phyloP scores from a whole-genome alignment of 2,888 invertebrate genomes.

The Autographa gamma region DNA sequence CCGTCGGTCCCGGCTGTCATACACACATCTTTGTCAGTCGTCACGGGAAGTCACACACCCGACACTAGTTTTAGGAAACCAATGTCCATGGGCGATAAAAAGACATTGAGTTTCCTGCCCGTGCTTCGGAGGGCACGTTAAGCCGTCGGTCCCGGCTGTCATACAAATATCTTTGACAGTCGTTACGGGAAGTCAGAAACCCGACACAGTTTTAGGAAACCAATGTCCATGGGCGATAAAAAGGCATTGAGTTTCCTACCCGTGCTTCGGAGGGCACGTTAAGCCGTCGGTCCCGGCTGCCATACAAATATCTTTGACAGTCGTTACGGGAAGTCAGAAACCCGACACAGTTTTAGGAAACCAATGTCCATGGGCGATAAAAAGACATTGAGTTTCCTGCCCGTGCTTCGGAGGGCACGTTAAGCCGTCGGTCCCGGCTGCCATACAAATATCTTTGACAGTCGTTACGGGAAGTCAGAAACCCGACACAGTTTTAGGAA shows the following conservation, averaged over 20 bases:
- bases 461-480: neutral
- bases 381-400: neutral
- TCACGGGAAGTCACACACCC: no score
- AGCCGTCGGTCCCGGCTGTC: constrained; percentile 1
- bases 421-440: constrained; percentile 15
- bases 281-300: neutral
- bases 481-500: neutral
- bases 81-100: no score
- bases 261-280: neutral
- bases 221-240: neutral
- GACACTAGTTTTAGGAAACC: no score
- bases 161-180: neutral
- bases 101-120: no score
- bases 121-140: neutral
- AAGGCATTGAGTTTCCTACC: neutral
- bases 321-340: neutral
- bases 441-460: neutral
- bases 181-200: neutral
- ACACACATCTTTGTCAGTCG: no score
- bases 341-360: no score
- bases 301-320: neutral
- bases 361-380: neutral
- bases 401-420: constrained; percentile 20
- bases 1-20: no score
- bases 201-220: neutral